phyloP scores from a whole-genome alignment of 1,140 invertebrate species.

The Trichonephila clavipes region DNA sequence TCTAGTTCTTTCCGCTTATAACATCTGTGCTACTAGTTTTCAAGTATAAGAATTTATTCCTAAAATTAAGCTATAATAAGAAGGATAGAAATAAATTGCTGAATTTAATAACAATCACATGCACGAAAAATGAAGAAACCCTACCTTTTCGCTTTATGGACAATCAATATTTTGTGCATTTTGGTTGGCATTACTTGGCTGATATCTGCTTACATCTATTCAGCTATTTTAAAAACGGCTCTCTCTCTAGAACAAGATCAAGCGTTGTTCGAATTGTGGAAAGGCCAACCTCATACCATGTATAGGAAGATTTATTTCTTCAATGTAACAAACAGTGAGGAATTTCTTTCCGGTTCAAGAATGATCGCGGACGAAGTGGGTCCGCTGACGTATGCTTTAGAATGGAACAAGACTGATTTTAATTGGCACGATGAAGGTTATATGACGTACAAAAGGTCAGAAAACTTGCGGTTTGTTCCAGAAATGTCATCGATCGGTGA shows the following conservation, averaged over 20 bases:
- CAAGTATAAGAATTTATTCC: too few species aligned
- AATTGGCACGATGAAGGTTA: constrained; percentile 92
- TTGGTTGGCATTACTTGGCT: too few species aligned
- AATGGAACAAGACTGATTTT: constrained; percentile 92
- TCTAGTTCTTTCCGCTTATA: too few species aligned
- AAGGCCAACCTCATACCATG: constrained; percentile 81
- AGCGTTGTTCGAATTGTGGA: constrained; percentile 79
- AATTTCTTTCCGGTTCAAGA: constrained; percentile 90
- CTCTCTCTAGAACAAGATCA: not conserved
- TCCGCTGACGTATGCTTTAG: constrained; percentile 88
- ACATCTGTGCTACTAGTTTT: too few species aligned
- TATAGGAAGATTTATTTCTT: constrained; percentile 85
- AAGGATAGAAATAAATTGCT: too few species aligned
- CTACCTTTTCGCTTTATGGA: too few species aligned
- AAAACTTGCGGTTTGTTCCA: constrained; percentile 91
- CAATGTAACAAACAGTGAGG: constrained; percentile 94
- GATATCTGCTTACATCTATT: not conserved
- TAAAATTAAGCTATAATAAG: too few species aligned
- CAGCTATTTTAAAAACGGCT: not conserved
- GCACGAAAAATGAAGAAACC: too few species aligned
- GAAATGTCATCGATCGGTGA: constrained; percentile 90
- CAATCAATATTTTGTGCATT: too few species aligned
- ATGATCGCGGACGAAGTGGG: constrained; percentile 91
- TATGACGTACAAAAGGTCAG: constrained; percentile 91
- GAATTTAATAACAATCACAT: too few species aligned